Evolutionary conservation across 2,797 vertebrate genomes (phyloP).

Genomic region (Tauraco hartlaubi): DNA sequence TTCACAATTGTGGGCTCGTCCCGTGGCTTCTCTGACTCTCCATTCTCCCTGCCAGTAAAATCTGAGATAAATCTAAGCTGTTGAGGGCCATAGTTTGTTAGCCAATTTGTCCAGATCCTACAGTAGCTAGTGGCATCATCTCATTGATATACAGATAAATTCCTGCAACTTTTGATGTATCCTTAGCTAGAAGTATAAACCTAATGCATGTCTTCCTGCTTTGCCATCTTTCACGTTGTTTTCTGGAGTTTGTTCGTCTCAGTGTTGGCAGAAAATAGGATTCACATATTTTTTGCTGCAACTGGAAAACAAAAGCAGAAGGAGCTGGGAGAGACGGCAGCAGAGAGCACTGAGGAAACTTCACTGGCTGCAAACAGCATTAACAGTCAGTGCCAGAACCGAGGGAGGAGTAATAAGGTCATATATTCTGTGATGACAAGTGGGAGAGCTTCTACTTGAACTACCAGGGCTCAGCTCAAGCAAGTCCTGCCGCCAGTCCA

Average conservation of each 20-base stretch:
- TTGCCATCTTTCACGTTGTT: neutral
- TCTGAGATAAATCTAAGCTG: constrained; percentile 32
- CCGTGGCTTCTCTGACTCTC: neutral
- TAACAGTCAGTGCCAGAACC: constrained; percentile 31
- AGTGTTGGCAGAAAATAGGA: neutral
- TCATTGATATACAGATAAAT: neutral
- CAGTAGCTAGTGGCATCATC: neutral
- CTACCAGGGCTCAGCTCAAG: constrained; percentile 25
- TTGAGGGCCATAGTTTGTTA: neutral
- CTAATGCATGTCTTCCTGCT: neutral
- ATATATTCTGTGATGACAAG: constrained; percentile 68
- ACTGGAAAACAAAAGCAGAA: constrained; percentile 45
- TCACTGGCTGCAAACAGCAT: constrained; percentile 42
- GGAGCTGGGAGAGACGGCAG: neutral
- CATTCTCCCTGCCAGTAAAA: neutral
- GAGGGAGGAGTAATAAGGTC: constrained; percentile 60
- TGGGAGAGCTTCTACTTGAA: constrained; percentile 55
- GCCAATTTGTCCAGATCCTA: neutral
- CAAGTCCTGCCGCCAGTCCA: neutral
- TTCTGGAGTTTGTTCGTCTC: neutral
- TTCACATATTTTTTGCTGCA: neutral
- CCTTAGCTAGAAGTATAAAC: neutral
- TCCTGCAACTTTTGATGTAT: neutral
- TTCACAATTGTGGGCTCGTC: neutral
- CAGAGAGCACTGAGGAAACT: constrained; percentile 45